phyloP scores from a whole-genome alignment of 1,140 invertebrate genomes.

The Trichoplusia ni region DNA sequence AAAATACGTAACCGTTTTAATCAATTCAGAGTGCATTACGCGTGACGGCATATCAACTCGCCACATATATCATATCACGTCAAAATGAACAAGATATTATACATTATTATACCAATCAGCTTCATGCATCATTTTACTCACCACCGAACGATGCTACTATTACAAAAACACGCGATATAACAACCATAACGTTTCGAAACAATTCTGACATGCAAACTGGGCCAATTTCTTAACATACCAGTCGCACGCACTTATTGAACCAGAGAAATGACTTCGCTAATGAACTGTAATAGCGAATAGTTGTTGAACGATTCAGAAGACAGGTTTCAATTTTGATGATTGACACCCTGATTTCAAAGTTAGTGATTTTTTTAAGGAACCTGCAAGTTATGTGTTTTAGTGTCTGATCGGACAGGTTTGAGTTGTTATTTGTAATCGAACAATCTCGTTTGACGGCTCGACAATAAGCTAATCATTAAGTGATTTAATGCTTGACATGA shows the following conservation, averaged over 20 bases:
- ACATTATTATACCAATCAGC: not conserved
- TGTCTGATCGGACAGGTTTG: not conserved
- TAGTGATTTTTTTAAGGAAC: not conserved
- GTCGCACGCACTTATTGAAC: constrained; percentile 8
- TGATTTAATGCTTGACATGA: too few relatives aligned
- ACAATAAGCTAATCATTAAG: too few relatives aligned
- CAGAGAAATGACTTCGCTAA: constrained; percentile 14
- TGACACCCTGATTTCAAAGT: not conserved
- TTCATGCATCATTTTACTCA: not conserved
- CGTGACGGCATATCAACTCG: too few relatives aligned
- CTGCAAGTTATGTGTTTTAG: not conserved
- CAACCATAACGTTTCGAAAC: constrained; percentile 14
- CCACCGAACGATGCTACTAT: not conserved
- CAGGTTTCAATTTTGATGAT: not conserved
- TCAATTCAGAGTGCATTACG: too few relatives aligned
- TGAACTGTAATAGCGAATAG: not conserved
- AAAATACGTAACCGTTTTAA: too few relatives aligned
- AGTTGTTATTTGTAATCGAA: too few relatives aligned
- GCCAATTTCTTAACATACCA: constrained; percentile 21
- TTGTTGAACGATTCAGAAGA: not conserved
- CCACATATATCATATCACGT: not conserved
- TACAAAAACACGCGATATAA: not conserved
- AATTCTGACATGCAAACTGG: constrained; percentile 4
- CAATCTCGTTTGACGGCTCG: too few relatives aligned
- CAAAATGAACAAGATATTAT: not conserved